phyloP scores from a whole-genome alignment of 1,140 invertebrate species.

The Cherax quadricarinatus region DNA sequence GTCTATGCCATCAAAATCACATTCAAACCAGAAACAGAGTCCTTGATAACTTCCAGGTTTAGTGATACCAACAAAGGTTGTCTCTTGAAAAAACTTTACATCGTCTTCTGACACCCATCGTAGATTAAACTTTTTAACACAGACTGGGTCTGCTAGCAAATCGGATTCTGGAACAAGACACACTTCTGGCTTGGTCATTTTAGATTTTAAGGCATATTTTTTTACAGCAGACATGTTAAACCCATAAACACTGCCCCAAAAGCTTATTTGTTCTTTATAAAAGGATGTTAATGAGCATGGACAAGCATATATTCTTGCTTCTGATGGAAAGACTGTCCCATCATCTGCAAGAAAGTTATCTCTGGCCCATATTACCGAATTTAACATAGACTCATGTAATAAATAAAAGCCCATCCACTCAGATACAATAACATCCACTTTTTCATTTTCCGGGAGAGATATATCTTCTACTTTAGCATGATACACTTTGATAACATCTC shows the following conservation, averaged over 20 bases:
- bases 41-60: constrained; percentile 85
- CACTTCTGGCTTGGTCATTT: constrained; percentile 74
- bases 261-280: constrained; percentile 77
- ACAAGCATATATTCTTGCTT: constrained; percentile 78
- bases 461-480: constrained; percentile 84
- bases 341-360: constrained; percentile 81
- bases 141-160: constrained; percentile 77
- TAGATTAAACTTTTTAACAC: constrained; percentile 76
- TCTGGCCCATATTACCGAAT: constrained; percentile 93
- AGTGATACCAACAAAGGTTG: constrained; percentile 77
- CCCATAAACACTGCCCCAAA: constrained; percentile 83
- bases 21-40: constrained; percentile 80
- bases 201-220: constrained; percentile 57
- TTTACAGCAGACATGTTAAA: constrained; percentile 74
- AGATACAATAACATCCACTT: constrained; percentile 97
- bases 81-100: constrained; percentile 75
- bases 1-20: constrained; percentile 75
- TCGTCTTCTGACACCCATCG: constrained; percentile 74
- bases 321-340: constrained; percentile 78
- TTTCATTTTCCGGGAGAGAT: constrained; percentile 79
- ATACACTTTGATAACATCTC: constrained; percentile 78
- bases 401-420: constrained; percentile 99
- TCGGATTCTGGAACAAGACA: constrained; percentile 75
- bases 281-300: constrained; percentile 85
- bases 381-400: constrained; percentile 98